Conservation (phyloP, 2,113 vertebrate genomes). For the Neodon shergylaensis region DNA sequence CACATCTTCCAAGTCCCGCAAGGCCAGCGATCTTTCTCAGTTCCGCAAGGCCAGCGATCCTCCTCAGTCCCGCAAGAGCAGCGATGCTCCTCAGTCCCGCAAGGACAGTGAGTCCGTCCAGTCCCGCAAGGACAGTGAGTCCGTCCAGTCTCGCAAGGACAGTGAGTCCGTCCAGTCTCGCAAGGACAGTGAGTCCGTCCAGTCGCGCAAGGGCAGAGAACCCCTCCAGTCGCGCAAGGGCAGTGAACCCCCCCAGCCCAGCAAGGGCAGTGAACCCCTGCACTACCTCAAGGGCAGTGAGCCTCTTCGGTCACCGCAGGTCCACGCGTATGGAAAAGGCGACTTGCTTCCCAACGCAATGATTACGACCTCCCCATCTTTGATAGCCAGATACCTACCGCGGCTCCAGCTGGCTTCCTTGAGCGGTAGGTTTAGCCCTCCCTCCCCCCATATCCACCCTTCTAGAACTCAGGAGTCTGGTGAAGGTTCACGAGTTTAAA, state of each 20-base stretch:
- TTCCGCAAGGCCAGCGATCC: accelerated
- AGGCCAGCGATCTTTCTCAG: accelerated
- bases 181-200: accelerated
- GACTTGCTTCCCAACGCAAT: not conserved
- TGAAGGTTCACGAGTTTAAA: not conserved
- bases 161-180: accelerated
- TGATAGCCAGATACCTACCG: not conserved
- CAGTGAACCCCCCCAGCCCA: accelerated
- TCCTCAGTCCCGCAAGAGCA: accelerated
- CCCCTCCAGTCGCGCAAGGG: accelerated
- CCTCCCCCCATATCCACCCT: not conserved
- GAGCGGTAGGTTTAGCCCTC: slow-evolving; percentile 63
- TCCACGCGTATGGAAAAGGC: accelerated
- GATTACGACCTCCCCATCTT: not conserved
- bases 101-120: accelerated
- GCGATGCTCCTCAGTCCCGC: accelerated
- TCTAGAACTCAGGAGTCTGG: not conserved
- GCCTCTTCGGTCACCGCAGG: accelerated
- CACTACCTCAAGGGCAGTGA: accelerated
- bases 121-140: accelerated
- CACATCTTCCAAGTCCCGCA: not conserved
- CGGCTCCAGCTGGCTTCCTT: not conserved
- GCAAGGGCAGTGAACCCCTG: accelerated
- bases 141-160: accelerated
- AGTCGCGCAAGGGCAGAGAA: accelerated